These are phyloP conservation scores for Lepetodrilus schrolli DNA, from an alignment of 2,888 invertebrate species.

Conservation along the genomic window DNA sequence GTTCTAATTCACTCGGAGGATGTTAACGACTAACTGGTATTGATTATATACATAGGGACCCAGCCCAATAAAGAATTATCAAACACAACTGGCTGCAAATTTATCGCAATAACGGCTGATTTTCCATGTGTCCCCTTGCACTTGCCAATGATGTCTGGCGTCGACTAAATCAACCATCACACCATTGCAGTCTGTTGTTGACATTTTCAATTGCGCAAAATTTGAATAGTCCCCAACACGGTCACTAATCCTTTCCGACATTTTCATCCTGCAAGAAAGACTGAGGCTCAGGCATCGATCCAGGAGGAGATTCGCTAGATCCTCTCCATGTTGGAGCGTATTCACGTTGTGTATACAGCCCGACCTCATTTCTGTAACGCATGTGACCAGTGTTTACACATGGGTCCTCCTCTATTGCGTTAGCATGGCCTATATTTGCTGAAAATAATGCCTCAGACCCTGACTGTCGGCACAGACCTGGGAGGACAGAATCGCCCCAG, in stretches of 20 bases:
- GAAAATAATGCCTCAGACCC: slow-evolving; percentile 17
- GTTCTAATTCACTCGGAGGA: slow-evolving; percentile 8
- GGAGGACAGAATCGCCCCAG: slow-evolving; percentile 1
- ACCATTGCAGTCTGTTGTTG: slow-evolving; percentile 19
- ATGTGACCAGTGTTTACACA: slow-evolving; percentile 4
- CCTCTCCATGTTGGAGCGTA: not conserved
- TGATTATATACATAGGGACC: slow-evolving; percentile 9
- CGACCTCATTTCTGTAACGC: not conserved
- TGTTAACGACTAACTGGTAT: slow-evolving; percentile 16
- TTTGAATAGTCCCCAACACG: slow-evolving; percentile 14
- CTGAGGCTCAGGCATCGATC: slow-evolving; percentile 6
- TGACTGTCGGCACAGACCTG: not conserved
- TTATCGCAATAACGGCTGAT: slow-evolving; percentile 22
- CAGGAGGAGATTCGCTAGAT: not conserved
- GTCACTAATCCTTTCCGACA: slow-evolving; percentile 24
- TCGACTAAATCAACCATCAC: slow-evolving; percentile 25
- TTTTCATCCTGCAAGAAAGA: slow-evolving; percentile 12
- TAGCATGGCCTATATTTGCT: slow-evolving; percentile 15
- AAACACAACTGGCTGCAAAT: slow-evolving; percentile 15
- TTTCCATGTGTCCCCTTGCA: slow-evolving; percentile 28
- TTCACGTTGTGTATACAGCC: slow-evolving; percentile 16
- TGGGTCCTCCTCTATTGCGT: not conserved
- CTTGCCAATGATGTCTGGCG: slow-evolving; percentile 24
- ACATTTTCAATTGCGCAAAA: slow-evolving; percentile 14
- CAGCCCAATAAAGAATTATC: slow-evolving; percentile 24